Percentiles rank a stretch among this genome's conserved stretches.
phyloP scores from a whole-genome alignment of 2,888 invertebrate species.

The Gisinianus flammeolus region DNA sequence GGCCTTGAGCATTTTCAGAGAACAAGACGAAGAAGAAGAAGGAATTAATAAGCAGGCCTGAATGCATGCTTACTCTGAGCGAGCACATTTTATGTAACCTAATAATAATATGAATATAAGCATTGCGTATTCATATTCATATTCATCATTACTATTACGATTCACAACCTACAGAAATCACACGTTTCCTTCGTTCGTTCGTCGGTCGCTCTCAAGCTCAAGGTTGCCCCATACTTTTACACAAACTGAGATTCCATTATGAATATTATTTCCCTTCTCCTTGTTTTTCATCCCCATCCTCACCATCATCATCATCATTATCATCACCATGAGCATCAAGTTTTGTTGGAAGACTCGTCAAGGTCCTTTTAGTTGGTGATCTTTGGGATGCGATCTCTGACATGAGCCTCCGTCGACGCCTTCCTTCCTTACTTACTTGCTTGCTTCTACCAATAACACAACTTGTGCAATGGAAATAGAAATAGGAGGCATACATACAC shows the following conservation, averaged over 20 bases:
- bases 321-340: neutral
- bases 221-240: neutral
- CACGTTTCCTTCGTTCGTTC: neutral
- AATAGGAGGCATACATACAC: too few relatives aligned
- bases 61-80: too few relatives aligned
- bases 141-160: constrained; percentile 16
- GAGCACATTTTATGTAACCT: too few relatives aligned
- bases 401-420: constrained; percentile 41
- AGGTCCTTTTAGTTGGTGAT: constrained; percentile 34
- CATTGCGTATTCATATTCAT: too few relatives aligned
- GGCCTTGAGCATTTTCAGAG: too few relatives aligned
- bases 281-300: neutral
- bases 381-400: constrained; percentile 5
- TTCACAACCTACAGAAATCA: neutral
- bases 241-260: neutral
- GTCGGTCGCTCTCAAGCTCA: neutral
- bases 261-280: constrained; percentile 10
- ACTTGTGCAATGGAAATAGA: constrained; percentile 7
- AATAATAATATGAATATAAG: too few relatives aligned
- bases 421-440: too few relatives aligned
- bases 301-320: neutral
- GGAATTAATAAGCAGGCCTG: too few relatives aligned
- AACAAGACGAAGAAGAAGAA: too few relatives aligned
- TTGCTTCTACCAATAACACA: too few relatives aligned
- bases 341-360: constrained; percentile 26